These are phyloP conservation scores for Ischnus inquisitorius DNA, from an alignment of 2,888 invertebrate species.

Conservation along the genomic window DNA sequence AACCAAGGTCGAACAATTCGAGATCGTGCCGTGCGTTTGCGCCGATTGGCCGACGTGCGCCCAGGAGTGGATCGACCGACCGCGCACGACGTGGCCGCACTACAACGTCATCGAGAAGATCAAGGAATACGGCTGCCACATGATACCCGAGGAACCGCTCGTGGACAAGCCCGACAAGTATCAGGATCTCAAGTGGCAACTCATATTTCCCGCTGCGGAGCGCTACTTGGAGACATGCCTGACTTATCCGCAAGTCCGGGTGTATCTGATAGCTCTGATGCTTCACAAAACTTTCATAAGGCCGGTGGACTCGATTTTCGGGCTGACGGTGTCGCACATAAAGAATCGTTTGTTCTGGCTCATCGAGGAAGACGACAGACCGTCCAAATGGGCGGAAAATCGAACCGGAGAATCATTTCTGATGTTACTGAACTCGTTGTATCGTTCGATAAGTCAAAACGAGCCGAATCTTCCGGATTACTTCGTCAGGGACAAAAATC, in stretches of 20 bases:
- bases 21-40: constrained; percentile 90
- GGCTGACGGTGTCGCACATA: constrained; percentile 90
- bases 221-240: constrained; percentile 91
- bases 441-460: constrained; percentile 88
- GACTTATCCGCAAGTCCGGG: constrained; percentile 90
- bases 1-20: constrained; percentile 86
- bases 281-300: constrained; percentile 92
- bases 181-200: constrained; percentile 91
- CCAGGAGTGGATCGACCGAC: constrained; percentile 89
- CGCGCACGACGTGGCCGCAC: constrained; percentile 90
- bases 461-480: constrained; percentile 89
- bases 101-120: constrained; percentile 89
- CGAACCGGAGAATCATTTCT: constrained; percentile 90
- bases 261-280: constrained; percentile 89
- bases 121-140: constrained; percentile 89
- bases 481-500: constrained; percentile 91
- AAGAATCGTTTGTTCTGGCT: constrained; percentile 92
- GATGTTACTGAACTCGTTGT: constrained; percentile 88
- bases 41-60: constrained; percentile 91
- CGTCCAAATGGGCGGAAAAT: constrained; percentile 91
- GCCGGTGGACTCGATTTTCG: constrained; percentile 88
- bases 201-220: constrained; percentile 92
- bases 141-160: constrained; percentile 90
- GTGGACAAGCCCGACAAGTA: constrained; percentile 85
- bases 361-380: constrained; percentile 89